Evolutionary conservation across 2,888 invertebrate species (phyloP), one percentile per base, ranked within the genome.

Genomic region (Norana najaformis): DNA sequence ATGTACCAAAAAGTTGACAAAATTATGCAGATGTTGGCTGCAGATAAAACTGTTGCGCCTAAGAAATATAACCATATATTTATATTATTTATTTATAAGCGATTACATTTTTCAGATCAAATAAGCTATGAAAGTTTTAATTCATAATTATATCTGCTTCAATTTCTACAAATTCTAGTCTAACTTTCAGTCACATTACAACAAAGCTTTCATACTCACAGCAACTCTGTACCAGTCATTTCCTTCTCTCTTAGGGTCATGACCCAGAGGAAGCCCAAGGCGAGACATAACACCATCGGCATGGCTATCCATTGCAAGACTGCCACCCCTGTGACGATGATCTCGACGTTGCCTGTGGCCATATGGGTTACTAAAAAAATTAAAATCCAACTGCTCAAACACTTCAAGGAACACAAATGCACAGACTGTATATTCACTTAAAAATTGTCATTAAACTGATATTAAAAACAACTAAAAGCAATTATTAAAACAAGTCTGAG

Each of bases 301-400:
- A 35, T 35, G 85, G 36, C 37, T 18, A 85, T 85, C 85, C 85
- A 85, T 85, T 16, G 35, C 35, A 34, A 3, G 37, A n/a, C 18
- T 85, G 37, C 85, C 85, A 3, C 85, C 85, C n/a, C 69, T 69
- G 36, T 34, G 85, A 23, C 85, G 85, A 36, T 8, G 20, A 85
- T 85, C 37, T 23, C 85, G 36, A 8, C 36, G 85, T 4, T 37
- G 85, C 16, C 85, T 85, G 20, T 35, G 85, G 20, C 85, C 85
- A 85, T 85, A 85, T 20, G 85, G 85, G 37, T 37, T 85, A 85
- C 85, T 85, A 36, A 4, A 85, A 85, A 69, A 13, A 69, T n/a
- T 30, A 11, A 69, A 69, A 69, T 69, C 69, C 14, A 85, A n/a
- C 18, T 16, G 2, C 23, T 36, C 85, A 85, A 20, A 35, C 34